Conservation (phyloP, 2,888 invertebrate species). For the Trimorus sp. region DNA sequence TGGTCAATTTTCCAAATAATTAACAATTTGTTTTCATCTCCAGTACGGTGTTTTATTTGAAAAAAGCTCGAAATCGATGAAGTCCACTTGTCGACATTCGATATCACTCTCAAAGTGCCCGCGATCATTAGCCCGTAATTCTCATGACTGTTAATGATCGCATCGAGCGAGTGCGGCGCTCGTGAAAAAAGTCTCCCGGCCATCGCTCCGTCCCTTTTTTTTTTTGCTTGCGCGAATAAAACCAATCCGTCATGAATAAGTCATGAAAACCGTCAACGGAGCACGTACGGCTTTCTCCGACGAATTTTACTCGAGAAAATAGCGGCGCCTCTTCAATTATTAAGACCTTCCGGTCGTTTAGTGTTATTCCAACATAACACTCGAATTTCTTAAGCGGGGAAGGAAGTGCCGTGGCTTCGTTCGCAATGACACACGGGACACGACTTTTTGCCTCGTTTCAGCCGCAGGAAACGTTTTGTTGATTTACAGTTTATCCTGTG, state of each 20-base stretch:
- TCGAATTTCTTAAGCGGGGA: constrained; percentile 50
- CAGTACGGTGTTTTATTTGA: too few species aligned
- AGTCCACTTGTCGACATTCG: too few species aligned
- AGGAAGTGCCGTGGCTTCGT: constrained; percentile 25
- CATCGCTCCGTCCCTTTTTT: constrained; percentile 33
- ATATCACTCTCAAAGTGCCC: too few species aligned
- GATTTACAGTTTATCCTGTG: constrained; percentile 1
- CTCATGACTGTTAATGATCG: constrained; percentile 20
- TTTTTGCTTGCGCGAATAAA: constrained; percentile 46
- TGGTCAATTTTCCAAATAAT: too few species aligned
- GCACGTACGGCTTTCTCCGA: constrained; percentile 52
- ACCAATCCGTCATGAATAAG: constrained; percentile 63
- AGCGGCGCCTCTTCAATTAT: constrained; percentile 52
- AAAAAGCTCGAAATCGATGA: too few species aligned
- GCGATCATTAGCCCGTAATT: constrained; percentile 21
- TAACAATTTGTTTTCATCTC: too few species aligned
- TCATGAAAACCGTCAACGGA: constrained; percentile 55
- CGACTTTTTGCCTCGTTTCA: too few species aligned
- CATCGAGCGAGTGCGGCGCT: constrained; percentile 25
- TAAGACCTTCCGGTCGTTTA: constrained; percentile 63
- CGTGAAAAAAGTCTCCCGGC: constrained; percentile 32
- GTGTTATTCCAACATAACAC: constrained; percentile 45
- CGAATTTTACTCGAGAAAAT: constrained; percentile 57
- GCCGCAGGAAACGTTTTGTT: constrained; percentile 17
- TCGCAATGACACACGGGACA: neutral